Percentiles rank a stretch among this genome's conserved stretches.
These are phyloP conservation scores for Casuarius casuarius DNA, from an alignment of 2,113 vertebrate genomes.

Conservation along the genomic window DNA sequence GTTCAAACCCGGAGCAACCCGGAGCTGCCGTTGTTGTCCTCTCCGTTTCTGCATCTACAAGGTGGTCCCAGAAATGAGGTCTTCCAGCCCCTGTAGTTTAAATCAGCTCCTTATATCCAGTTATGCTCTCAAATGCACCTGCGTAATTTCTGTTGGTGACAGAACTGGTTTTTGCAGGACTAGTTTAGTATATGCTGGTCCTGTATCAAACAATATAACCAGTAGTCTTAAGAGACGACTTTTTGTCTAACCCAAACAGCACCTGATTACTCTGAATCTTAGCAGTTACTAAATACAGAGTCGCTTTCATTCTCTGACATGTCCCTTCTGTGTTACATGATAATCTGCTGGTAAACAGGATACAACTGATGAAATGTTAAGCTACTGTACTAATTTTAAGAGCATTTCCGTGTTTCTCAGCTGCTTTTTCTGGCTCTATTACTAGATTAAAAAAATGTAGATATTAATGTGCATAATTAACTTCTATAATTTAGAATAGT, in stretches of 20 bases:
- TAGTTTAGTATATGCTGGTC: rapidly evolving
- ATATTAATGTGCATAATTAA: background rate
- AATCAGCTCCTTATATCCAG: background rate
- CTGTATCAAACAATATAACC: background rate
- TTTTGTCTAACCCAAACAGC: background rate
- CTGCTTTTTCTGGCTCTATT: background rate
- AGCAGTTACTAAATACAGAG: background rate
- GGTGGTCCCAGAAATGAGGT: rapidly evolving
- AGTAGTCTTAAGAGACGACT: background rate
- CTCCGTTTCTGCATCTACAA: rapidly evolving
- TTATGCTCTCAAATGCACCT: background rate
- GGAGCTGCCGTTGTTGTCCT: rapidly evolving
- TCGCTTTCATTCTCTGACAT: background rate
- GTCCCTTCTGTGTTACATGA: rapidly evolving
- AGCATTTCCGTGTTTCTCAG: background rate
- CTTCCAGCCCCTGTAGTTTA: background rate
- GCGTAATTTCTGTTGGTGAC: background rate
- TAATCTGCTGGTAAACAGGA: background rate
- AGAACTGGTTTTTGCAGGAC: rapidly evolving
- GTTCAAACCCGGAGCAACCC: rapidly evolving
- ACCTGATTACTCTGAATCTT: background rate
- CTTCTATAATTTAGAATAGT: background rate
- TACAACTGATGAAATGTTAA: background rate
- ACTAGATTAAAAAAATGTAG: background rate
- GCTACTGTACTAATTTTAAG: background rate